These are phyloP conservation scores for Spodoptera exigua DNA, from an alignment of 2,888 invertebrate genomes.

Conservation along the genomic window DNA sequence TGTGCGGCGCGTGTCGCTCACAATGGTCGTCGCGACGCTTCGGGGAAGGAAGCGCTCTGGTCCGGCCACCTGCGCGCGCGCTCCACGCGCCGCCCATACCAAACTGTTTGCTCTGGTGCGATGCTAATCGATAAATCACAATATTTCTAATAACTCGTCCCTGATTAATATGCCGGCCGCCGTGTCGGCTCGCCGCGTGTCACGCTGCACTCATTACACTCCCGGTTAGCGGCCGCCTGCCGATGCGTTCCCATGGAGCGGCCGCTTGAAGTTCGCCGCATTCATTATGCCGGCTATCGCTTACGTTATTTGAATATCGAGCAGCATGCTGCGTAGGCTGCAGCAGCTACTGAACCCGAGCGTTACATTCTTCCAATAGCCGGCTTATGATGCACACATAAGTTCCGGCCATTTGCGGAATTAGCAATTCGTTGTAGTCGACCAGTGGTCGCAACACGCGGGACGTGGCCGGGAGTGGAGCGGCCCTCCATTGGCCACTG, in stretches of 20 bases:
- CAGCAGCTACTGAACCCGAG: too few relatives aligned
- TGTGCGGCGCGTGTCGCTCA: slow-evolving; percentile 66
- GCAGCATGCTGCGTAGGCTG: too few relatives aligned
- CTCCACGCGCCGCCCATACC: slow-evolving; percentile 45
- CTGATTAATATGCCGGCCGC: slow-evolving; percentile 20
- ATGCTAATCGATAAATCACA: slow-evolving; percentile 58
- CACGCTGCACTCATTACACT: not conserved
- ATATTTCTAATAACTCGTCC: slow-evolving; percentile 42
- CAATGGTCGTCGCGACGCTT: slow-evolving; percentile 67
- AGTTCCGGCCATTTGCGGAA: slow-evolving; percentile 29
- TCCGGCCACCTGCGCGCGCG: slow-evolving; percentile 66
- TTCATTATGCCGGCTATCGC: too few relatives aligned
- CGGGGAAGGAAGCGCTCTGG: slow-evolving; percentile 81
- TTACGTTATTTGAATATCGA: too few relatives aligned
- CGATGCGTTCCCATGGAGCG: slow-evolving; percentile 31
- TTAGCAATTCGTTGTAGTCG: not conserved
- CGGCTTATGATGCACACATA: slow-evolving; percentile 41
- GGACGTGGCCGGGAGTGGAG: slow-evolving; percentile 5
- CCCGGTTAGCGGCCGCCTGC: not conserved
- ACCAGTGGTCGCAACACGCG: not conserved
- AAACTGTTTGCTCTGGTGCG: slow-evolving; percentile 27
- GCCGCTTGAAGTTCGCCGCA: slow-evolving; percentile 24
- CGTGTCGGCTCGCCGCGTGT: not conserved
- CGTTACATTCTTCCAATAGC: slow-evolving; percentile 41
- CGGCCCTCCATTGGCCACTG: slow-evolving; percentile 39